phyloP scores from a whole-genome alignment of 2,113 vertebrate species.

The Bubo bubo region DNA sequence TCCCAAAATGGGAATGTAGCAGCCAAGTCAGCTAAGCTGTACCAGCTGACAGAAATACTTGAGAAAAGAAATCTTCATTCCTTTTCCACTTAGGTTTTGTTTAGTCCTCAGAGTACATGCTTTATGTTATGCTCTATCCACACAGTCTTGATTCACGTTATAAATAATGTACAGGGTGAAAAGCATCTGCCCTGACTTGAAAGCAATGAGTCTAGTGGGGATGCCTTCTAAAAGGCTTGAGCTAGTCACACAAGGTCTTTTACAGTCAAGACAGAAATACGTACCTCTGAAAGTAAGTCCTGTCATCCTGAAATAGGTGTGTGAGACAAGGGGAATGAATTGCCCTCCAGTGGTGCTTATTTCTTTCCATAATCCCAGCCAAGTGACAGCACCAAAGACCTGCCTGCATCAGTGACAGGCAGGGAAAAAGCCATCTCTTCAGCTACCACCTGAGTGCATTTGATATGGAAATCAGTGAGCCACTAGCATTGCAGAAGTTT shows the following conservation, averaged over 20 bases:
- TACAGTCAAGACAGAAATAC: constrained; percentile 3
- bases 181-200: neutral
- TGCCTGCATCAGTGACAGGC: neutral
- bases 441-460: neutral
- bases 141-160: neutral
- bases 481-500: neutral
- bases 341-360: neutral
- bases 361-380: neutral
- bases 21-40: neutral
- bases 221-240: neutral
- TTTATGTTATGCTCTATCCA: neutral
- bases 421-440: neutral
- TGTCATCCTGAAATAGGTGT: constrained; percentile 9
- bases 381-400: neutral
- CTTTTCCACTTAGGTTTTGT: neutral
- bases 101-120: neutral
- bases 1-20: neutral
- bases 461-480: constrained; percentile 7
- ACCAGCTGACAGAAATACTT: neutral
- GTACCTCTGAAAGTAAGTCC: neutral
- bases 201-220: neutral
- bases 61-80: neutral
- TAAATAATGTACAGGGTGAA: neutral
- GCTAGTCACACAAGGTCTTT: neutral
- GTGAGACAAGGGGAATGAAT: neutral